These are phyloP conservation scores for Nomada hirtipes DNA, from an alignment of 2,888 invertebrate genomes.

Conservation along the genomic window DNA sequence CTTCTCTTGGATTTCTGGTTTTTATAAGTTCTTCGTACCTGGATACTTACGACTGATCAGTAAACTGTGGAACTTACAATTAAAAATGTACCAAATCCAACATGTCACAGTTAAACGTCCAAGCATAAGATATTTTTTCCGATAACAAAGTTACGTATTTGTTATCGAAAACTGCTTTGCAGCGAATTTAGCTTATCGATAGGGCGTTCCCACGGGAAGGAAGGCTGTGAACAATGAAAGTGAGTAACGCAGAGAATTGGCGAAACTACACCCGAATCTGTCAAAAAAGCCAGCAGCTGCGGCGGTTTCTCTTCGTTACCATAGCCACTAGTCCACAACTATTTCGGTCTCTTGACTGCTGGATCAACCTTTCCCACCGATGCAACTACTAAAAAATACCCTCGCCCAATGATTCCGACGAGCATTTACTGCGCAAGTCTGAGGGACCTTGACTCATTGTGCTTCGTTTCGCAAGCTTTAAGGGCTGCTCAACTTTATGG, in stretches of 20 bases:
- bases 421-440: slow-evolving; percentile 63
- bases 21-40: slow-evolving; percentile 34
- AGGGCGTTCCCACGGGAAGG: slow-evolving; percentile 30
- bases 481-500: slow-evolving; percentile 42
- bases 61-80: slow-evolving; percentile 1
- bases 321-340: slow-evolving; percentile 32
- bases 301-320: not conserved
- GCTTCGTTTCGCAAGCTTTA: slow-evolving; percentile 40
- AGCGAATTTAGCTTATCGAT: not conserved
- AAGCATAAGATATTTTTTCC: not conserved
- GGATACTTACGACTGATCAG: slow-evolving; percentile 17
- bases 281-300: not conserved
- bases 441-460: slow-evolving; percentile 55
- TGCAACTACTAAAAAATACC: slow-evolving; percentile 48
- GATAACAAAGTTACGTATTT: too few relatives aligned
- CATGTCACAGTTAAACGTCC: not conserved
- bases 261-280: slow-evolving; percentile 12
- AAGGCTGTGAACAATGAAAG: not conserved
- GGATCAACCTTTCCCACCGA: slow-evolving; percentile 43
- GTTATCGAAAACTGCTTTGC: not conserved
- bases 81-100: not conserved
- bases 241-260: not conserved
- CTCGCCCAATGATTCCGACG: slow-evolving; percentile 35
- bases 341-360: slow-evolving; percentile 40
- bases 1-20: slow-evolving; percentile 1